phyloP scores from a whole-genome alignment of 1,140 invertebrate species.

The Aphaenogaster ashmeadi region DNA sequence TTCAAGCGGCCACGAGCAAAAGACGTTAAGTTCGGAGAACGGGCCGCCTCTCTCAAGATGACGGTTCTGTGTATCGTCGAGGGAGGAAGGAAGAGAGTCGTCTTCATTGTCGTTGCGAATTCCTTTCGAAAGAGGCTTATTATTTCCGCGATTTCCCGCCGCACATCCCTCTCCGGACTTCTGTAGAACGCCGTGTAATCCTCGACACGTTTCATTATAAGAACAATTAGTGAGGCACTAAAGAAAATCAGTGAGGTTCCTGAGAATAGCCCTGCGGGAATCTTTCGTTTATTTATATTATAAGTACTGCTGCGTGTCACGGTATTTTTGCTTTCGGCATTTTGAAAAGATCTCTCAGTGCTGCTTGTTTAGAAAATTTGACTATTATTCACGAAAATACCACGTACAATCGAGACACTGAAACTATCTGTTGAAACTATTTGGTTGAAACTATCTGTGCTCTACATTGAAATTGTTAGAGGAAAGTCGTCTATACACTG shows the following conservation, averaged over 20 bases:
- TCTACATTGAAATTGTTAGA: neutral
- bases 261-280: neutral
- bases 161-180: neutral
- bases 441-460: no score
- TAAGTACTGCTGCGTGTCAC: neutral
- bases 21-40: slow-evolving; percentile 61
- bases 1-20: slow-evolving; percentile 53
- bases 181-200: slow-evolving; percentile 63
- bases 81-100: slow-evolving; percentile 4
- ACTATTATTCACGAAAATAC: neutral
- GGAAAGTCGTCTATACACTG: no score
- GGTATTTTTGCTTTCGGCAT: neutral
- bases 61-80: slow-evolving; percentile 13
- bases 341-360: neutral
- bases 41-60: slow-evolving; percentile 29
- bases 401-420: neutral
- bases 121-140: slow-evolving; percentile 64
- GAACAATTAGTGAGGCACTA: slow-evolving; percentile 61
- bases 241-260: slow-evolving; percentile 2
- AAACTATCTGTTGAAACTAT: no score
- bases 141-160: slow-evolving; percentile 71
- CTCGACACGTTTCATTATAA: slow-evolving; percentile 71
- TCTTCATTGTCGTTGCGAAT: slow-evolving; percentile 31
- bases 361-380: neutral
- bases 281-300: slow-evolving; percentile 32